Evolutionary conservation across 2,797 vertebrate genomes (phyloP).

Genomic region (Gymnoscopelus braueri): DNA sequence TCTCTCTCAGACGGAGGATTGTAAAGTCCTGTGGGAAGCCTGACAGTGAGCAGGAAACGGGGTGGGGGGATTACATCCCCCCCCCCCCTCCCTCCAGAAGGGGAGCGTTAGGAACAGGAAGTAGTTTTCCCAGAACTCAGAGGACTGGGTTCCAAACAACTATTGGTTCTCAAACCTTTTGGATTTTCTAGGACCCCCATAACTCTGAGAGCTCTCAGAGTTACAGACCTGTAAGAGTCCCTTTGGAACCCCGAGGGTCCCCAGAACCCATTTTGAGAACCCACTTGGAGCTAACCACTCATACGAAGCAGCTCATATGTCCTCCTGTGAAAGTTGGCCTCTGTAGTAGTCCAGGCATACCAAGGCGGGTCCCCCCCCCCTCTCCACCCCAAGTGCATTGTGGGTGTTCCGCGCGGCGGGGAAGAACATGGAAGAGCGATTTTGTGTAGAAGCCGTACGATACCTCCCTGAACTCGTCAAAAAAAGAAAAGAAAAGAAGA

Average conservation of each 20-base stretch:
- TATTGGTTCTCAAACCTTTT: no score
- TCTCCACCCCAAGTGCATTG: constrained; percentile 66
- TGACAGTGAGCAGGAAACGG: constrained; percentile 45
- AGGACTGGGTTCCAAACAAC: neutral
- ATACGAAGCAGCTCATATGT: constrained; percentile 47
- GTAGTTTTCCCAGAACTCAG: constrained; percentile 32
- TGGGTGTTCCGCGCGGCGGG: constrained; percentile 56
- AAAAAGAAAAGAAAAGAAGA: constrained; percentile 51
- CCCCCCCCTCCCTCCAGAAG: constrained; percentile 20
- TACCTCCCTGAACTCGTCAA: constrained; percentile 78
- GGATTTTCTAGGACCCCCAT: no score
- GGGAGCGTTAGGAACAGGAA: constrained; percentile 40
- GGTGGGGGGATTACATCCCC: constrained; percentile 16
- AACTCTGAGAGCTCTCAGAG: no score
- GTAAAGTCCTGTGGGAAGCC: constrained; percentile 60
- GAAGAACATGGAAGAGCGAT: constrained; percentile 73
- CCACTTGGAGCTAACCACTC: constrained; percentile 21
- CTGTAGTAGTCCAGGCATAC: constrained; percentile 64
- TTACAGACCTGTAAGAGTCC: no score
- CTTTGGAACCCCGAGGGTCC: constrained; percentile 13
- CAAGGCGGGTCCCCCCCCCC: constrained; percentile 45
- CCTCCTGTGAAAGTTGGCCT: constrained; percentile 51
- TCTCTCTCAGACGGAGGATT: constrained; percentile 52
- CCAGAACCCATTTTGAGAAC: no score
- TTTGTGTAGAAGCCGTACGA: constrained; percentile 73